These are phyloP conservation scores for Alentia gelatinosa DNA, from an alignment of 2,888 invertebrate genomes.

Conservation along the genomic window DNA sequence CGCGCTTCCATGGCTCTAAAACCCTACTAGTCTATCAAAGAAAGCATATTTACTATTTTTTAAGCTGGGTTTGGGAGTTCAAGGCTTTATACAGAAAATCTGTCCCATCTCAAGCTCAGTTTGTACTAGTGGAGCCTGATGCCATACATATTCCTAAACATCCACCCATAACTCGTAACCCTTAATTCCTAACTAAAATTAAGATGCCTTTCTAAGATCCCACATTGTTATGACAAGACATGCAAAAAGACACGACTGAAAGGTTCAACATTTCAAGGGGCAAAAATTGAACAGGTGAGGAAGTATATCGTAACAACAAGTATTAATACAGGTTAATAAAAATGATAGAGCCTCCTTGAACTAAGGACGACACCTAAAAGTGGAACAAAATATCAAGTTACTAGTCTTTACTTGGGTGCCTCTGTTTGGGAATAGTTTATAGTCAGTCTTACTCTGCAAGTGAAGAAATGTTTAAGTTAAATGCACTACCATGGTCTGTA, in stretches of 20 bases:
- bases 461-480: conserved; percentile 12
- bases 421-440: neutral
- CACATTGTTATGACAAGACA: neutral
- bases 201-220: neutral
- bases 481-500: neutral
- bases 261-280: neutral
- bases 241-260: neutral
- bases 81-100: neutral
- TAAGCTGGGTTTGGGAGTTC: neutral
- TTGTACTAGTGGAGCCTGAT: neutral
- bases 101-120: neutral
- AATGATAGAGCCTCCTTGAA: neutral
- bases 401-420: neutral
- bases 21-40: neutral
- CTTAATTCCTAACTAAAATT: neutral
- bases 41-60: neutral
- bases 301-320: neutral
- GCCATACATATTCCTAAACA: neutral
- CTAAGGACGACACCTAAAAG: neutral
- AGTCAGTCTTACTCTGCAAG: conserved; percentile 3
- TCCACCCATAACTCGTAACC: too few relatives aligned
- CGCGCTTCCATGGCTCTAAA: neutral
- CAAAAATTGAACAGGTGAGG: neutral
- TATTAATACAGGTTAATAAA: neutral
- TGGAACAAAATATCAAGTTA: conserved; percentile 2